phyloP scores from a whole-genome alignment of 2,888 invertebrate genomes.

The Apamea crenata region DNA sequence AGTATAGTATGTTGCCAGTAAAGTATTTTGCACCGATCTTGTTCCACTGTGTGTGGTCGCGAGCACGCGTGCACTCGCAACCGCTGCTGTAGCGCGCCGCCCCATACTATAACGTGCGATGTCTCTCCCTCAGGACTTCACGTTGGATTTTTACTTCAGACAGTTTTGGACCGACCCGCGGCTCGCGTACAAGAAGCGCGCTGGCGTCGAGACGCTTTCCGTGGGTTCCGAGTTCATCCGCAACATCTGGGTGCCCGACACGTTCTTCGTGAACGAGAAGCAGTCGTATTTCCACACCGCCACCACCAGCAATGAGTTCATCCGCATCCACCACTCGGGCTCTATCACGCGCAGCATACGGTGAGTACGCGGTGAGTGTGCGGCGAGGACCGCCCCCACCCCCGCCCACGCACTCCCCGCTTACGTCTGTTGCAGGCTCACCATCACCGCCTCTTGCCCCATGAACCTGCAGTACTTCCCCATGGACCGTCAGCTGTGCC shows the following conservation, averaged over 20 bases:
- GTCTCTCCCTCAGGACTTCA: conserved; percentile 93
- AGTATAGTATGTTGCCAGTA: conserved; percentile 48
- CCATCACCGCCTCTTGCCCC: conserved; percentile 97
- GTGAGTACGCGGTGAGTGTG: conserved; percentile 82
- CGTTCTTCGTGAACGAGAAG: conserved; percentile 99
- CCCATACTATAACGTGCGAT: conserved; percentile 48
- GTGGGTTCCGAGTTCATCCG: conserved; percentile 98
- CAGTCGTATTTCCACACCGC: conserved; percentile 99
- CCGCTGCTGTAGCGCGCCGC: conserved; percentile 7
- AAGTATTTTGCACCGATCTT: conserved; percentile 44
- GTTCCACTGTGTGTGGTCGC: conserved; percentile 26
- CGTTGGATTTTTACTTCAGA: conserved; percentile 98
- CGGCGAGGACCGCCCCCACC: background rate
- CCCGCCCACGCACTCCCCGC: conserved; percentile 11
- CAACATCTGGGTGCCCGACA: conserved; percentile 99
- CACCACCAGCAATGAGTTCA: conserved; percentile 99
- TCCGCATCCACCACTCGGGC: conserved; percentile 97
- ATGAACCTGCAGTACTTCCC: conserved; percentile 98
- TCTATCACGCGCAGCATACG: conserved; percentile 97
- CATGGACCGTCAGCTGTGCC: conserved; percentile 97
- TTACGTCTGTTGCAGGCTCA: conserved; percentile 92
- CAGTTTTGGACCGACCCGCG: conserved; percentile 99
- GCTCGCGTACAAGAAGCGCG: conserved; percentile 95
- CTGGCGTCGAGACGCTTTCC: conserved; percentile 95
- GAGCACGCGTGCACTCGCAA: conserved; percentile 1